Evolutionary conservation across 2,113 vertebrate species (phyloP), one percentile per base, ranked within the genome.

Genomic region (Ceyx cyanopectus): DNA sequence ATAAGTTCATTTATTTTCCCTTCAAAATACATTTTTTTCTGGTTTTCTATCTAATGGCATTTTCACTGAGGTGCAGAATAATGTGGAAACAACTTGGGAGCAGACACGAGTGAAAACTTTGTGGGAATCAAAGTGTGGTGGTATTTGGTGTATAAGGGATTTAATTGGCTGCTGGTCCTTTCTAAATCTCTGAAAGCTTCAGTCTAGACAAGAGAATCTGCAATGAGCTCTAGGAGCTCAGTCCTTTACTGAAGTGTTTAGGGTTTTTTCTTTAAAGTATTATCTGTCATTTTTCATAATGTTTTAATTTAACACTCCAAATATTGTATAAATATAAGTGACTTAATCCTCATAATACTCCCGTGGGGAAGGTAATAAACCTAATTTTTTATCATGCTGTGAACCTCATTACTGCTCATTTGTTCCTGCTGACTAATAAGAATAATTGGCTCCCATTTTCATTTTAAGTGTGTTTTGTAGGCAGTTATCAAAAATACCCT

Each of bases 161-260:
- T 93, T 91, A 69, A 37, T 63, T 74, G 50, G 67, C 65, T 92
- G 8, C 40, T 83, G 24, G 57, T 82, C 53, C 57, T 92, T 84
- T 45, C n/a, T 89, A 74, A 92, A 66, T 81, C 81, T 85, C 63
- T 77, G 60, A 89, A 85, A 89, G 54, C 78, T 87, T 93, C 63
- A 77, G 65, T 93, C 86, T 93, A 87, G 84, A 91, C 81, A 74
- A 89, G 43, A n/a, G 68, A 85, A 63, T 92, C 84, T 87, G 90
- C 75, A 89, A 0, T 87, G 85, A 92, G 23, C 61, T 82, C 18
- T 76, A 48, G 77, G 87, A 89, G 63, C 51, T 83, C 53, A 66
- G 51, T 41, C n/a, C 45, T 92, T 92, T 53, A 23, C 78, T 87
- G 75, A 62, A 84, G 29, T 84, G 17, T 7, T 51, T 51, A 6